Conservation (phyloP, 1,140 invertebrate species). For the Diabrotica undecimpunctata region DNA sequence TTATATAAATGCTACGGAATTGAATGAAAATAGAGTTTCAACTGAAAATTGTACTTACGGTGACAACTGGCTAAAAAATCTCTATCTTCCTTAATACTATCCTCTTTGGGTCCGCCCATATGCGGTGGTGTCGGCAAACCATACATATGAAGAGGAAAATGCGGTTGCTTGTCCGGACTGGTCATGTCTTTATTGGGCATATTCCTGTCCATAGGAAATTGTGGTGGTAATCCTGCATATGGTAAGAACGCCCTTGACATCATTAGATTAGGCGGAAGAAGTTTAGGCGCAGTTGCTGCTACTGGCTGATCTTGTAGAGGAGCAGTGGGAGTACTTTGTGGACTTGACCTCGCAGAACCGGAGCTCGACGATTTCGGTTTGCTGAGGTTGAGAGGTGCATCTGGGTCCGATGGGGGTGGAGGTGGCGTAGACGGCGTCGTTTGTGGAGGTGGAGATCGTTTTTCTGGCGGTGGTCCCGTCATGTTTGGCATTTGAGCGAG, state of each 20-base stretch:
- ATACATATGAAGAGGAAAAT: constrained; percentile 47
- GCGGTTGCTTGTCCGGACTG: constrained; percentile 44
- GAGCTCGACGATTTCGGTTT: constrained; percentile 69
- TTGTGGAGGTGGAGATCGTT: constrained; percentile 49
- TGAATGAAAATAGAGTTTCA: too few relatives aligned
- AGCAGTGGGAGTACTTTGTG: constrained; percentile 35
- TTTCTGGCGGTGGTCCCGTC: constrained; percentile 33
- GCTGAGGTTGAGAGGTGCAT: constrained; percentile 82
- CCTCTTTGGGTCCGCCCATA: constrained; percentile 37
- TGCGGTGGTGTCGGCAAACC: constrained; percentile 40
- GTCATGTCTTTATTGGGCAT: constrained; percentile 40
- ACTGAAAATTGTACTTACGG: constrained; percentile 50
- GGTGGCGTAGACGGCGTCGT: constrained; percentile 46
- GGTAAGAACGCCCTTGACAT: constrained; percentile 57
- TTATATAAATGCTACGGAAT: too few relatives aligned
- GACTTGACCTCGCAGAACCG: constrained; percentile 43
- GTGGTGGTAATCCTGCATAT: constrained; percentile 59
- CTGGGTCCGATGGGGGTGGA: constrained; percentile 56
- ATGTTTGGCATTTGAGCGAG: constrained; percentile 36
- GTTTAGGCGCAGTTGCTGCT: constrained; percentile 57
- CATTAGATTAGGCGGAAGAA: constrained; percentile 54
- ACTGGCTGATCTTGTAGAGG: constrained; percentile 53
- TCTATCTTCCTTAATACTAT: constrained; percentile 55
- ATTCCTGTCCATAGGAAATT: constrained; percentile 49
- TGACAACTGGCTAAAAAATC: constrained; percentile 61